Evolutionary conservation across 1,140 invertebrate genomes (phyloP).

Genomic region (Zaprionus lachaisei): DNA sequence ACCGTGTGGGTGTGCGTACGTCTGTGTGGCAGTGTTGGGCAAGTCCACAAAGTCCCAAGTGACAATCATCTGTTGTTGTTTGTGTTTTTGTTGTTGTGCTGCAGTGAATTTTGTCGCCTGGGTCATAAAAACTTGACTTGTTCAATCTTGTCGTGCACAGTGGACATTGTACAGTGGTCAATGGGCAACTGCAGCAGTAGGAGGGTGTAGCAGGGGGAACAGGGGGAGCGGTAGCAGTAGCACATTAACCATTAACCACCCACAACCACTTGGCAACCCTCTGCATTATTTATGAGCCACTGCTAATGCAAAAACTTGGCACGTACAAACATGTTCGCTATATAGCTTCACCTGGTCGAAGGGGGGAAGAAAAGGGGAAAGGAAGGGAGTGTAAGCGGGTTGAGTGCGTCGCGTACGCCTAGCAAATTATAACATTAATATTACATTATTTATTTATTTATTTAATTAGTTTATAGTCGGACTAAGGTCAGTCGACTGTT

Average conservation of each 20-base stretch:
- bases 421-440: constrained; percentile 82
- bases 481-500: no score
- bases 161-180: constrained; percentile 5
- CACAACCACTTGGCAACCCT: constrained; percentile 37
- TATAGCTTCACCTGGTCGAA: background rate
- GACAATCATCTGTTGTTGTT: constrained; percentile 46
- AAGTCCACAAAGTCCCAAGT: constrained; percentile 23
- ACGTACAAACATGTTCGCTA: constrained; percentile 23
- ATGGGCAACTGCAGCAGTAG: constrained; percentile 13
- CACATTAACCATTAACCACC: constrained; percentile 8
- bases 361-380: no score
- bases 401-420: constrained; percentile 40
- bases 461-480: no score
- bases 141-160: constrained; percentile 20
- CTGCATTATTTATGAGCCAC: constrained; percentile 70
- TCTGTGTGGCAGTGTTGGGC: constrained; percentile 29
- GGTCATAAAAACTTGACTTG: constrained; percentile 41
- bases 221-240: background rate
- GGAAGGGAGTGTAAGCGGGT: constrained; percentile 32
- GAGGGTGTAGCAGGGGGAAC: no score
- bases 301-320: constrained; percentile 52
- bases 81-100: constrained; percentile 22
- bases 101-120: constrained; percentile 28
- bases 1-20: constrained; percentile 7
- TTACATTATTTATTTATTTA: no score